Base-by-base conservation (phyloP, 2,888 invertebrate species). In the Troilus luridus region DNA sequence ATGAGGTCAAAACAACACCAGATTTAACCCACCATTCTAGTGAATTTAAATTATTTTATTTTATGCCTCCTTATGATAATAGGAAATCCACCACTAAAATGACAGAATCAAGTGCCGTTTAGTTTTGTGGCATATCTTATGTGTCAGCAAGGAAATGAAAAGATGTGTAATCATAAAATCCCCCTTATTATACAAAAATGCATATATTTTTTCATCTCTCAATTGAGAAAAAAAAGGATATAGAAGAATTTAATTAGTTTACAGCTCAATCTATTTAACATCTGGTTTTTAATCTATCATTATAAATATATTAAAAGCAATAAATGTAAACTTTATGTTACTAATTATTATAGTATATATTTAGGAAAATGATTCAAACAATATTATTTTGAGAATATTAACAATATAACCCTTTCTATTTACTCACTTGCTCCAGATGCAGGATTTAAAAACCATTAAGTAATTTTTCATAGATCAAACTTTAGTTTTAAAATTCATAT, bases 381-480 rank as follows among this genome's bases (percentile, higher is more conserved):
- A 54, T n/a, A 19, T 2, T 85, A 54, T 41, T 41, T 41, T 41
- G 2, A 41, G 41, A 41, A 41, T n/a, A 85, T 85, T 56, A 58
- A 85, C 21, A 56, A 58, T 41, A 56, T 6, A 54, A 17, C n/a
- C 56, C 85, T 17, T 7, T 85, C 12, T 58, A 5, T 56, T 85
- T 56, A 85, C 85, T 85, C 27, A 85, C 85, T 56, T 56, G 85
- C 11, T 85, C 85, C 85, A 85, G 85, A 56, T 58, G 56, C 56
- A 58, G 85, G 85, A 85, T 56, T 85, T 85, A 56, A 85, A 85
- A 85, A 56, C 85, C 85, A 85, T 85, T 21, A n/a, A 85, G 19
- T 56, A 85, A 85, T 85, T 85, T 85, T 54, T 58, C n/a, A 56
- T 58, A n/a, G 56, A 54, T 85, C 54, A 85, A 85, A 85, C 7